Conservation (phyloP, 2,113 vertebrate species). For the Tachysurus fulvidraco region DNA sequence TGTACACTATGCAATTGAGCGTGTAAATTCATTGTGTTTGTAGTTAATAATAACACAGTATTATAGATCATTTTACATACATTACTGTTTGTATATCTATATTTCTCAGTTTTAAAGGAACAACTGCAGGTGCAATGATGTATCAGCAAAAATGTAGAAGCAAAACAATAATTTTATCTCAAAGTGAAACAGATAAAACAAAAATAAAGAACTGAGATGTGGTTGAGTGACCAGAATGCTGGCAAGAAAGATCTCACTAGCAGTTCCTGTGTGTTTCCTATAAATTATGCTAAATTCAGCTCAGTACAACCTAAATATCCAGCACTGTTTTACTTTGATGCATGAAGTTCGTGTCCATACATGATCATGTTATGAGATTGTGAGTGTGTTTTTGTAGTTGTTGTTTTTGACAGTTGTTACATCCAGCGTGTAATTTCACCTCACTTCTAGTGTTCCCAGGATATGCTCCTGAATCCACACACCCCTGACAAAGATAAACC, state of each 20-base stretch:
- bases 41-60: neutral
- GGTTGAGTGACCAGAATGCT: neutral
- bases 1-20: neutral
- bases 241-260: slow-evolving; percentile 1
- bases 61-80: neutral
- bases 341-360: neutral
- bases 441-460: too few relatives aligned
- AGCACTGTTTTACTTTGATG: neutral
- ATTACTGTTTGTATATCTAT: neutral
- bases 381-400: too few relatives aligned
- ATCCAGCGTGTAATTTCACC: neutral
- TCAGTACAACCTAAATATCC: neutral
- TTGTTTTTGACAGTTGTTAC: too few relatives aligned
- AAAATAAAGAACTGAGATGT: slow-evolving; percentile 20
- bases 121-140: neutral
- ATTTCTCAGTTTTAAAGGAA: neutral
- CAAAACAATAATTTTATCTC: slow-evolving; percentile 26
- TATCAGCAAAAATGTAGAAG: slow-evolving; percentile 12
- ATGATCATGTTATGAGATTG: neutral
- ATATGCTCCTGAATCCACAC: too few relatives aligned
- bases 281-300: neutral
- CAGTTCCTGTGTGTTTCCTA: slow-evolving; percentile 15
- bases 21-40: neutral
- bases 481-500: too few relatives aligned
- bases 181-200: slow-evolving; percentile 33